Base-by-base conservation (phyloP, 2,797 vertebrate genomes). In the Dendrocincla tyrannina region DNA sequence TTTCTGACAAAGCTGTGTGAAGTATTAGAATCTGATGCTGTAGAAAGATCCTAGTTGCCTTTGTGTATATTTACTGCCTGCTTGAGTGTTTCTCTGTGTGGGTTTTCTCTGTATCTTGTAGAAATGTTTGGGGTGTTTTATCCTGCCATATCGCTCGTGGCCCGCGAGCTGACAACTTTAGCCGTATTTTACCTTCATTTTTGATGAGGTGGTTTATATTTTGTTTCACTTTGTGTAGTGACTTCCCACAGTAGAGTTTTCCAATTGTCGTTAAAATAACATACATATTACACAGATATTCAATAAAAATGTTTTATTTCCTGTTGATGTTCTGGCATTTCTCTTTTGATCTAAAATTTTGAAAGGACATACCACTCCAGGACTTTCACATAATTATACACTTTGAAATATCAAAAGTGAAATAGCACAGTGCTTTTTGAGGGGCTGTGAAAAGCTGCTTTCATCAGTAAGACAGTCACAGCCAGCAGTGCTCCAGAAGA, bases 301-400 rank as follows among this genome's bases (percentile, higher is more conserved):
- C 99, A 99, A 99, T 99, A 99, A 99, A 99, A 99, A 99, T 98
- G 99, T 99, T 99, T 99, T 99, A 99, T 99, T 99, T 99, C 99
- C 99, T 99, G 99, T 99, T 99, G 98, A 99, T 99, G 99, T 98
- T 94, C 96, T 91, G 30, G 95, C 72, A 52, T 91, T 93, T 93
- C 91, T 80, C 46, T 78, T 94, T 93, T 80, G 59, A 74, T 95
- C 81, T 73, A 30, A 53, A 83, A 73, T 73, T 77, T 44, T 63
- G 67, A 53, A 72, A 85, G 70, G 63, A 53, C 22, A 35, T 85
- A 56, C 77, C 49, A 41, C 47, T 85, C 52, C 32, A 12, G 27
- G 60, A 69, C 67, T 86, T 86, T 8, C 85, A 58, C 50, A 47
- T 69, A 91, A 47, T 55, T 73, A 46, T 42, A 42, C 53, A 25